Base-by-base conservation (phyloP, 2,797 vertebrate genomes). In the Danio choprae region DNA sequence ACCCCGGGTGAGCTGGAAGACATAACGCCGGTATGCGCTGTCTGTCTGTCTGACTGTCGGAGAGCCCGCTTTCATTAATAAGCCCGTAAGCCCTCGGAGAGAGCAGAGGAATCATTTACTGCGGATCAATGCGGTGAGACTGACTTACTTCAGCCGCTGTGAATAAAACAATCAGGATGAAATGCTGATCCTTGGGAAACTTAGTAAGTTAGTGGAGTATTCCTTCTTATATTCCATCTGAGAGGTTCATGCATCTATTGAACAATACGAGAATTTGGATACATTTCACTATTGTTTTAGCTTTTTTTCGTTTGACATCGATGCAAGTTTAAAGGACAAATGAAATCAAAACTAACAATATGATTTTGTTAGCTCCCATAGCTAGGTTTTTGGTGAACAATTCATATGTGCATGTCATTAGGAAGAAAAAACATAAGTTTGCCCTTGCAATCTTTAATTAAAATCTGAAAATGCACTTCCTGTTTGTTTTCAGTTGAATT, bases 1-100 rank as follows among this genome's bases (percentile, higher is more conserved):
- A 74, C 71, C 56, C 73, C 15, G 48, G 22, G 22, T 48, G 65
- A 83, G 10, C 56, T 64, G 63, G 50, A 55, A 79, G 38, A 56
- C 65, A 76, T 51, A 46, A 67, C 46, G 9, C n/a, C 29, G 38
- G 50, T 15, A 81, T 29, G 80, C 22, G 10, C 43, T 16, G 82
- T 84, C 53, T 86, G 58, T 80, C 75, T 71, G 29, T 29, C 73
- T 83, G 75, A 63, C 81, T 87, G 83, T 76, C 84, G 38, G 22
- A 13, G n/a, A 51, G 67, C 60, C 15, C 46, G 15, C 78, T 88
- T 86, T 80, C 74, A 86, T 75, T 87, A 87, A 84, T 87, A 87
- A 90, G 87, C 86, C 85, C 86, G 86, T 89, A 90, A 90, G 88
- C 89, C 87, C 81, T 83, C 82, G 83, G 88, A 77, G 89, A 88